Base-by-base conservation (phyloP, 1,140 invertebrate species). In the Sesamia nonagrioides region DNA sequence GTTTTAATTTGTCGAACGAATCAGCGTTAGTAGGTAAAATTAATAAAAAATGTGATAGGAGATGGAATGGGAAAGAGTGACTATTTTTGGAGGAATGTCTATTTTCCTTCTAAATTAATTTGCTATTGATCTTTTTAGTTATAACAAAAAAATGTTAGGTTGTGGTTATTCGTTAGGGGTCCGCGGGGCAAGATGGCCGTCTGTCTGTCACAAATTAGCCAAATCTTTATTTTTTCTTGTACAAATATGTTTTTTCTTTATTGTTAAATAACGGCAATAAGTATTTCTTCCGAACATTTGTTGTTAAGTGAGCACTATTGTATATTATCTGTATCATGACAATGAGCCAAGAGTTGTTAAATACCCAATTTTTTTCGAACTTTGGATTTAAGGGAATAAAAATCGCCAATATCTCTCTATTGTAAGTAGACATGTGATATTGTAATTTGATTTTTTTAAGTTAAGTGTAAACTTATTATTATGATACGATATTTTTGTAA, bases 391-490 rank as follows among this genome's bases (percentile, higher is more conserved):
- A 87, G 85, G 88, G 84, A 89, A 50, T 63, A 48, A 63, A 75
- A 83, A 85, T 92, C 89, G 88, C 91, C 91, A 92, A 93, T 93
- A 94, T 95, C 92, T 95, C 91, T 95, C 92, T 94, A 94, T 94
- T 92, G 84, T 94, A 92, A 95, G 92, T 95, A 95, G 93, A 94
- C 90, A 93, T 95, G 93, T 95, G 93, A 95, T 95, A 95, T 93
- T 94, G 92, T 94, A 93, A 88, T 92, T 84, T 92, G 87, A 91
- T 94, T 94, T 92, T 90, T 88, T 91, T 92, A 87, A 91, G 85
- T 90, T 94, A 94, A 92, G 89, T 92, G 88, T 94, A 94, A 88
- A 92, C 90, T 93, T 93, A 92, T 92, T 89, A 84, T 88, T 86
- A 89, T 93, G 3, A 92, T 91, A 93, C 83, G 40, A 91, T 94